phyloP scores from a whole-genome alignment of 1,140 invertebrate genomes.

The Marisa cornuarietis region DNA sequence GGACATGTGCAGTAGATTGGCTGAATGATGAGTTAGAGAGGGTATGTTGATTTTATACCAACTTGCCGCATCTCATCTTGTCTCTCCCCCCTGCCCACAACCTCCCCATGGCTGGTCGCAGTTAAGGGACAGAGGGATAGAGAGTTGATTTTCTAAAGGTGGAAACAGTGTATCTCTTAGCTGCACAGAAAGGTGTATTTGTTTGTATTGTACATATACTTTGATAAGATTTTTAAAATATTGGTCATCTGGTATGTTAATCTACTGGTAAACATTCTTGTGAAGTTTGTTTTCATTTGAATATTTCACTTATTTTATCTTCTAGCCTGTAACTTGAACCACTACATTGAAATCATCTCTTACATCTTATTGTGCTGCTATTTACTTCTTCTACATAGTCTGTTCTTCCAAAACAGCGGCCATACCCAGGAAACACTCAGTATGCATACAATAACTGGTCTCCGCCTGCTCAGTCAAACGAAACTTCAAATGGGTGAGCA shows the following conservation, averaged over 20 bases:
- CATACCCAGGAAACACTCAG: conserved; percentile 71
- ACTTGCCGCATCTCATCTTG: background rate
- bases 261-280: background rate
- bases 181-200: no score
- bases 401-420: conserved; percentile 66
- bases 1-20: conserved; percentile 90
- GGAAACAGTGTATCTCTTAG: no score
- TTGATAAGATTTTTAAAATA: no score
- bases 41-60: conserved; percentile 38
- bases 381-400: background rate
- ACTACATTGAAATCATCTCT: no score
- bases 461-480: conserved; percentile 92
- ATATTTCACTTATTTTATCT: no score
- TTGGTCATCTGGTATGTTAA: background rate
- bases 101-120: background rate
- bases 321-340: no score
- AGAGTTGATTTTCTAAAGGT: no score
- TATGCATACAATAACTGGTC: conserved; percentile 94
- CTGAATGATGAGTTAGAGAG: conserved; percentile 91
- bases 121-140: no score
- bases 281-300: background rate
- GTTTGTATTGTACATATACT: no score
- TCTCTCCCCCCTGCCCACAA: no score
- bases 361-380: no score
- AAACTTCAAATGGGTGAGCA: conserved; percentile 84